Conservation (phyloP, 2,888 invertebrate genomes). For the Xanthorhoe spadicearia region DNA sequence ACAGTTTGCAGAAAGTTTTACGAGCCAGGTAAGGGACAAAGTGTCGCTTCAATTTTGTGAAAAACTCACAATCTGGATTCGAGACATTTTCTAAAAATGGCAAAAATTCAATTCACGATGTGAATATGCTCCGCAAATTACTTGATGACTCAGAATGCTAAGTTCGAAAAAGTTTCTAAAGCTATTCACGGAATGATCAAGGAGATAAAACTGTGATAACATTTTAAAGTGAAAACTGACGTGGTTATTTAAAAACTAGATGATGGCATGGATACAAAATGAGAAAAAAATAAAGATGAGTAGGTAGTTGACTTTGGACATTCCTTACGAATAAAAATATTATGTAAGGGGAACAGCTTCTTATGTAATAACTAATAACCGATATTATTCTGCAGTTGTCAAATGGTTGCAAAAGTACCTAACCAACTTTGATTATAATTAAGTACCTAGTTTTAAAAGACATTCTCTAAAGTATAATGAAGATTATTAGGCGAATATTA, state of each 20-base stretch:
- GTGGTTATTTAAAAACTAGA: not conserved
- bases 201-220: not conserved
- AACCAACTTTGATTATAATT: too few species aligned
- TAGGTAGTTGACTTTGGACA: too few species aligned
- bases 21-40: constrained; percentile 25
- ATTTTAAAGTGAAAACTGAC: not conserved
- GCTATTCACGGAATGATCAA: not conserved
- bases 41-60: constrained; percentile 17
- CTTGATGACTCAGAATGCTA: not conserved
- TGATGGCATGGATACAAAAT: not conserved
- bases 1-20: constrained; percentile 30
- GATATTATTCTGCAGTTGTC: too few species aligned
- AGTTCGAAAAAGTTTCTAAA: not conserved
- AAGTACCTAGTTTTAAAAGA: too few species aligned
- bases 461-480: too few species aligned
- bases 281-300: too few species aligned
- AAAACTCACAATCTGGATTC: constrained; percentile 19
- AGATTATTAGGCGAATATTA: not conserved
- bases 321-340: too few species aligned
- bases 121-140: constrained; percentile 6
- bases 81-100: constrained; percentile 17
- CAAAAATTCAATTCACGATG: constrained; percentile 16
- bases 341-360: too few species aligned
- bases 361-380: too few species aligned
- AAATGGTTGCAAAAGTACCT: too few species aligned